Base-by-base conservation (phyloP, 2,113 vertebrate genomes). In the Marmota monax region DNA sequence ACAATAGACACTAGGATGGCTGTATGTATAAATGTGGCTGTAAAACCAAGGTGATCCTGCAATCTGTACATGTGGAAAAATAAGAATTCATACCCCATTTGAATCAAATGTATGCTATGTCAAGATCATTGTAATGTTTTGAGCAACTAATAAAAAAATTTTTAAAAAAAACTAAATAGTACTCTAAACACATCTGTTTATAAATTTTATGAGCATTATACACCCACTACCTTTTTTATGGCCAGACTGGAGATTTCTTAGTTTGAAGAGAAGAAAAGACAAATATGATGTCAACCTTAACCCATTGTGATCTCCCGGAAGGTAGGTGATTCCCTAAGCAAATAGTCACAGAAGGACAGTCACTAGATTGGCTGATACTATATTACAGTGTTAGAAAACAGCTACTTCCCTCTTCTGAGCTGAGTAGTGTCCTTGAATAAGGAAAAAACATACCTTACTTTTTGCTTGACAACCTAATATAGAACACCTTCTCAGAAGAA, bases 401-500 rank as follows among this genome's bases (percentile, higher is more conserved):
- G 29, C 29, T 32, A 2, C 32, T 74, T 85, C 74, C 23, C 39
- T 84, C 45, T 93, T 96, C 56, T 80, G 77, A 87, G 27, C 63
- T 91, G 82, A 58, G 8, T 37, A 37, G 10, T 61, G 20, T 67
- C 56, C n/a, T 73, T 87, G 85, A 96, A 32, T 58, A 58, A 72
- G 39, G 20, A 29, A 42, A 79, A 93, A 90, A 77, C 1, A 5
- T 29, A 74, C 39, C 16, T 90, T 88, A 37, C 23, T 76, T 93
- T 89, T 88, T 95, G 8, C 23, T 90, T 88, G 73, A 74, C 79
- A 85, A 48, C 39, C 80, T 94, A 69, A 93, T 88, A 48, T 96
- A 84, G 93, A 84, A 89, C 18, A 82, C 63, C 34, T 96, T 79
- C 84, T 53, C 92, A 78, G 88, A 97, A 82, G 90, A 91, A 82